A percentile compares a stretch with the other conserved stretches of the same genome.
Conservation (phyloP, 2,888 invertebrate genomes). For the Augiades crinisus region DNA sequence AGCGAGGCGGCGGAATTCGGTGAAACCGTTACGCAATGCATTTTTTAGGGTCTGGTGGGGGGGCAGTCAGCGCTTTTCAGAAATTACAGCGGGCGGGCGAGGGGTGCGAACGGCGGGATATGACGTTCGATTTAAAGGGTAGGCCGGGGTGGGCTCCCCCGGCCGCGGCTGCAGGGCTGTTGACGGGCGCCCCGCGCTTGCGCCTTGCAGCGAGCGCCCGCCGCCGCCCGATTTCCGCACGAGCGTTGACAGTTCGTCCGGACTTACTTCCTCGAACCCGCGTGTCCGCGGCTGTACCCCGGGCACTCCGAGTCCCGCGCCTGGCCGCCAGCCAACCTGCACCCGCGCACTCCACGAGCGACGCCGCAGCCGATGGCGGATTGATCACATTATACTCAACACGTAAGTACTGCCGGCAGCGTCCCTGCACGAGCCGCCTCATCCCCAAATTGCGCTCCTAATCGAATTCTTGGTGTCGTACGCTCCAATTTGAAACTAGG, state of each 20-base stretch:
- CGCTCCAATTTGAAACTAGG: conserved; percentile 16
- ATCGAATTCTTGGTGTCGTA: conserved; percentile 22
- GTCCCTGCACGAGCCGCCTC: conserved; percentile 14
- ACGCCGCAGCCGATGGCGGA: conserved; percentile 59
- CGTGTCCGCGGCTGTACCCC: conserved; percentile 67
- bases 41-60: conserved; percentile 75
- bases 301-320: conserved; percentile 37
- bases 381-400: conserved; percentile 48
- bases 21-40: conserved; percentile 80
- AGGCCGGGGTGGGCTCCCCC: conserved; percentile 49
- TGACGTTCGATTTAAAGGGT: conserved; percentile 81
- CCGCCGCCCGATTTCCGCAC: conserved; percentile 83
- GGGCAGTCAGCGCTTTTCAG: conserved; percentile 77
- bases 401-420: conserved; percentile 52
- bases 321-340: conserved; percentile 43
- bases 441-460: conserved; percentile 8
- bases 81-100: conserved; percentile 64
- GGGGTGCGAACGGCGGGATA: conserved; percentile 70
- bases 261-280: conserved; percentile 78
- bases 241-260: conserved; percentile 83
- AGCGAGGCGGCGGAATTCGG: conserved; percentile 54
- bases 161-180: conserved; percentile 74
- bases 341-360: conserved; percentile 38
- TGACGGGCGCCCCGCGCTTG: conserved; percentile 81
- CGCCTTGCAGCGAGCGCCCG: conserved; percentile 57